A percentile compares a stretch with the other conserved stretches of the same genome.
phyloP scores from a whole-genome alignment of 1,140 invertebrate genomes.

The Caenorhabditis latens region DNA sequence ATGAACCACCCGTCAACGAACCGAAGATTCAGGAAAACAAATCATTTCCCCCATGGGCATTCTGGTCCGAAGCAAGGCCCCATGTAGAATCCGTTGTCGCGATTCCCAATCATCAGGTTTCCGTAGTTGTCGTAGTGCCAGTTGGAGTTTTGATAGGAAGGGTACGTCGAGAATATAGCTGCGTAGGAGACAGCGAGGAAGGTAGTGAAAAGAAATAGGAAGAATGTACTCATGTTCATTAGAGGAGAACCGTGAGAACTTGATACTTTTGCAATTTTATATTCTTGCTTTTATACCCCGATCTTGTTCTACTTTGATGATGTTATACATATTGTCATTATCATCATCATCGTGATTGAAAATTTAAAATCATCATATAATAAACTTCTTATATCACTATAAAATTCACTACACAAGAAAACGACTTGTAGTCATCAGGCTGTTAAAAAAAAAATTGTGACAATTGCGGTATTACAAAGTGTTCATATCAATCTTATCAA shows the following conservation, averaged over 20 bases:
- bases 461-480: not conserved
- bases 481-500: not conserved
- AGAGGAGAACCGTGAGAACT: not conserved
- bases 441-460: too few species aligned
- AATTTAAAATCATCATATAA: not conserved
- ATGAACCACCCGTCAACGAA: too few species aligned
- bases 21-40: not conserved
- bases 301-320: conserved; percentile 7
- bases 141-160: not conserved
- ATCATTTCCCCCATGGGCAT: conserved; percentile 17
- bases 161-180: not conserved
- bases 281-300: not conserved
- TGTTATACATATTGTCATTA: not conserved
- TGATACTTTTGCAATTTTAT: not conserved
- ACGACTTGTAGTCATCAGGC: not conserved
- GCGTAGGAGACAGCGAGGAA: not conserved
- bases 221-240: not conserved
- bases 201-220: not conserved
- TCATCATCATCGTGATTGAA: not conserved
- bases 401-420: not conserved
- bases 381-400: conserved; percentile 18
- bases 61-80: conserved; percentile 10
- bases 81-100: conserved; percentile 5
- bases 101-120: conserved; percentile 9
- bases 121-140: conserved; percentile 19